Conservation (phyloP, 2,113 vertebrate species). For the Merops nubicus region DNA sequence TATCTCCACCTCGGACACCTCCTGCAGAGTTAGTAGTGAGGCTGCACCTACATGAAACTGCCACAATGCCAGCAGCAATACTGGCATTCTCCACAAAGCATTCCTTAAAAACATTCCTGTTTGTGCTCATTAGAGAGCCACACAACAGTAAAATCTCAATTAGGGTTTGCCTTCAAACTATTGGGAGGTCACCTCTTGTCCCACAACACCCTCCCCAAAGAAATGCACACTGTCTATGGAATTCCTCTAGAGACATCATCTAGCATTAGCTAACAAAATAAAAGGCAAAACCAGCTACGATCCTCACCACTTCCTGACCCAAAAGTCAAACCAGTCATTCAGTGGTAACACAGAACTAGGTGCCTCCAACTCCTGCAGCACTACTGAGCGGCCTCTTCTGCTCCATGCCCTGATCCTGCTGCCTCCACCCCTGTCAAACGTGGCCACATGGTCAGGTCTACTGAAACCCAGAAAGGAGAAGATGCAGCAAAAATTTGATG, state of each 20-base stretch:
- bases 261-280: not conserved
- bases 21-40: not conserved
- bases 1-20: not conserved
- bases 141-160: not conserved
- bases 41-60: not conserved
- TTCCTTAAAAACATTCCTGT: not conserved
- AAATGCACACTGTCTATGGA: not conserved
- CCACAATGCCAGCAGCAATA: not conserved
- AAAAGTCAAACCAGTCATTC: not conserved
- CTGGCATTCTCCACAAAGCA: not conserved
- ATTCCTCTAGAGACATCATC: not conserved
- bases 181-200: not conserved
- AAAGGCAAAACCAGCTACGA: not conserved
- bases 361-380: not conserved
- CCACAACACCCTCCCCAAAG: not conserved
- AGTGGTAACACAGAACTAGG: not conserved
- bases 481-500: rapidly evolving
- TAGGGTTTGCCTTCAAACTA: not conserved
- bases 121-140: not conserved
- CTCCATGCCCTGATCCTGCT: no score
- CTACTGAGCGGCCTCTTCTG: not conserved
- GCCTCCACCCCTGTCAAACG: rapidly evolving
- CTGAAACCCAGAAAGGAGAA: not conserved
- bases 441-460: rapidly evolving
- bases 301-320: not conserved